Evolutionary conservation across 2,888 invertebrate species (phyloP), one percentile per base, ranked within the genome.

Genomic region (Hydrotaea cyrtoneurina): DNA sequence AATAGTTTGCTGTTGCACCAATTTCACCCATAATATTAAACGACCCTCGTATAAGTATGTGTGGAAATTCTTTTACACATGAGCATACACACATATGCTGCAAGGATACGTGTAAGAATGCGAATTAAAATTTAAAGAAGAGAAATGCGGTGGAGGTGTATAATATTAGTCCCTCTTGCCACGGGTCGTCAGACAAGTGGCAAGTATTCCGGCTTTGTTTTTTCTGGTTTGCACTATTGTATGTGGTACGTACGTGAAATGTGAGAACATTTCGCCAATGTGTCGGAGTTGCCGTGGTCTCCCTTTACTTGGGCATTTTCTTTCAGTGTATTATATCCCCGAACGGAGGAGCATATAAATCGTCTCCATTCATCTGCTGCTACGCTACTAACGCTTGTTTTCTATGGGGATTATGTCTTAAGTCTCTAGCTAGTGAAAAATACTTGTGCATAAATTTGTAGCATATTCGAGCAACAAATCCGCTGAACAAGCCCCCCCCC

Each of bases 381-480:
- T 59, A 1, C 21, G 59, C 23, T 59, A 26, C 23, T 59, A 26
- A 23, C 59, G 59, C 59, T 59, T 59, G 59, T 59, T 59, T 59
- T 59, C 59, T 59, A 59, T 59, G 59, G 59, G 59, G 59, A 59
- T 59, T 59, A 59, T 23, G 59, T 59, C 59, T 59, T 59, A 59
- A 59, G 26, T 59, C 59, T 59, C 59, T 59, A 59, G 59, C 59
- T 26, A 59, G 59, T 59, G 59, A 59, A 59, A 59, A 59, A 59
- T 59, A 59, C 59, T 59, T 26, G 23, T 59, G 59, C 59, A 59
- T 59, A 59, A 59, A 59, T 59, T 59, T 59, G 59, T 59, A 59
- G 59, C 23, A 59, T 23, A 59, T 59, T 59, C 23, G 26, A 59
- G 59, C 26, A 59, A 59, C 59, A 59, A 59, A 59, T 59, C 59